Percentiles rank a stretch among this genome's conserved stretches.
These are phyloP conservation scores for Ceuthmochares aereus DNA, from an alignment of 2,113 vertebrate genomes.

Conservation along the genomic window DNA sequence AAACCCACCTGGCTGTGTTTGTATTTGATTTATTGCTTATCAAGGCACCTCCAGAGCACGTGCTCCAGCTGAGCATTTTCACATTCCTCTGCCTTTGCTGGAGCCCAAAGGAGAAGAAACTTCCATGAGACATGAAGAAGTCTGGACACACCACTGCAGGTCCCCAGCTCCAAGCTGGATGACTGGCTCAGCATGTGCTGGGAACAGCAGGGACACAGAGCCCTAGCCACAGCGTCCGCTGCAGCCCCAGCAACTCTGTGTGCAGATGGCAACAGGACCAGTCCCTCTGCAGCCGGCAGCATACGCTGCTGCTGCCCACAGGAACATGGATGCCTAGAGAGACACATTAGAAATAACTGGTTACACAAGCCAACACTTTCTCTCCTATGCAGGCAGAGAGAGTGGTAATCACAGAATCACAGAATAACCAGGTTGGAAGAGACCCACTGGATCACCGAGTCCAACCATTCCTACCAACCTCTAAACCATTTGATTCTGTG, in stretches of 20 bases:
- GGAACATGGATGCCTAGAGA: not conserved
- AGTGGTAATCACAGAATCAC: not conserved
- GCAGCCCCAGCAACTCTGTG: not conserved
- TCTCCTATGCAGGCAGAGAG: not conserved
- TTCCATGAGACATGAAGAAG: not conserved
- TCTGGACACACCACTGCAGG: not conserved
- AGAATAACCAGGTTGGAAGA: no score
- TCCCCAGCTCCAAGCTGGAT: not conserved
- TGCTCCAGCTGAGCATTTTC: not conserved
- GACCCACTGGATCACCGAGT: no score
- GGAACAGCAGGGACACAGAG: not conserved
- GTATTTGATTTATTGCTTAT: not conserved
- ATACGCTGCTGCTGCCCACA: slow-evolving; percentile 9
- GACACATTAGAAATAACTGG: not conserved
- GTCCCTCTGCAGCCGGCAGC: not conserved
- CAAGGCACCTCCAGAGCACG: not conserved
- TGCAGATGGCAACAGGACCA: not conserved
- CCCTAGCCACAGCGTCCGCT: fast-evolving
- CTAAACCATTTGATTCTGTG: no score
- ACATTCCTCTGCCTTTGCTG: fast-evolving
- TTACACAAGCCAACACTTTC: slow-evolving; percentile 17
- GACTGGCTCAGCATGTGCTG: fast-evolving
- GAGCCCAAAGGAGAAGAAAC: not conserved
- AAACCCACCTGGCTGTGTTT: not conserved
- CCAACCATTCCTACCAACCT: no score